phyloP scores from a whole-genome alignment of 1,140 invertebrate genomes.

The Dendrolimus punctatus region DNA sequence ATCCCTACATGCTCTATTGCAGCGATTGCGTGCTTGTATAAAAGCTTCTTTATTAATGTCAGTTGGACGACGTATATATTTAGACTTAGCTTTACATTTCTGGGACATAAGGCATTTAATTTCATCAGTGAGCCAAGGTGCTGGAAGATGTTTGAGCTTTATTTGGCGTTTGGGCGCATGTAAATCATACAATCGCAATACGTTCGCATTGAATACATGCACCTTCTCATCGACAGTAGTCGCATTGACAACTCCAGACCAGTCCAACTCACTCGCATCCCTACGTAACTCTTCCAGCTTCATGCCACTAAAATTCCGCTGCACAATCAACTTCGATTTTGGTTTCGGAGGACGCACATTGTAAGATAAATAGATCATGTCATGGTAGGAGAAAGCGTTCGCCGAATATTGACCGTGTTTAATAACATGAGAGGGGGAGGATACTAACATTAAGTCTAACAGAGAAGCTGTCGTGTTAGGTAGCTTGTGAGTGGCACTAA shows the following conservation, averaged over 20 bases:
- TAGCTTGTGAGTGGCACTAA: too few species aligned
- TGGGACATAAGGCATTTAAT: not conserved
- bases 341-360: not conserved
- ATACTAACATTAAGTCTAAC: slow-evolving; percentile 9
- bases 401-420: slow-evolving; percentile 9
- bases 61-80: too few species aligned
- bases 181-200: slow-evolving; percentile 6
- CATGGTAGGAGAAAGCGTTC: slow-evolving; percentile 12
- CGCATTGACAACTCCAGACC: slow-evolving; percentile 1
- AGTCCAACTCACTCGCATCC: not conserved
- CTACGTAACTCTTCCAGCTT: slow-evolving; percentile 1
- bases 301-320: not conserved
- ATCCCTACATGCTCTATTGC: too few species aligned
- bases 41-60: too few species aligned
- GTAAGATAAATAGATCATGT: slow-evolving; percentile 8
- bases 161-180: slow-evolving; percentile 9
- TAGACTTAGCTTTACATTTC: not conserved
- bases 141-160: slow-evolving; percentile 6
- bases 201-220: slow-evolving; percentile 3
- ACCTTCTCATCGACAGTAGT: not conserved
- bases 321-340: too few species aligned
- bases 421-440: slow-evolving; percentile 6
- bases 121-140: slow-evolving; percentile 6
- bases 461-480: too few species aligned
- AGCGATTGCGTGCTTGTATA: too few species aligned